phyloP scores from a whole-genome alignment of 2,113 vertebrate genomes.

The Columbina picui region DNA sequence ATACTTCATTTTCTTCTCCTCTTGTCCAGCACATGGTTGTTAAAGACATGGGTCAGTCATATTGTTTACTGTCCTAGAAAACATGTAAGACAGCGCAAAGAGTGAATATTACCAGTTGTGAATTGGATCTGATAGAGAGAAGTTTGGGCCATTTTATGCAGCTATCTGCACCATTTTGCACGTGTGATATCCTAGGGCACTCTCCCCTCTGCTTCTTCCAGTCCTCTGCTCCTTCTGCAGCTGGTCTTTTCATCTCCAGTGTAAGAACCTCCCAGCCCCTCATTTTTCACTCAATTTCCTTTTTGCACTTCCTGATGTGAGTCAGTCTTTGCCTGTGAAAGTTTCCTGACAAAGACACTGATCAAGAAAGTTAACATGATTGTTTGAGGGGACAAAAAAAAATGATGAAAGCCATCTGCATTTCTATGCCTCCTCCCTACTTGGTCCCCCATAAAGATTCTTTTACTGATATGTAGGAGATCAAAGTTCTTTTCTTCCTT shows the following conservation, averaged over 20 bases:
- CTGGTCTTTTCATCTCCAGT: not conserved
- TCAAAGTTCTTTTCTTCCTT: not conserved
- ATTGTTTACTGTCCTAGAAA: not conserved
- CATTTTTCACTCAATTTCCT: not conserved
- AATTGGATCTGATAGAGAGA: not conserved
- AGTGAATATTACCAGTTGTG: not conserved
- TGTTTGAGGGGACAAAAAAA: not conserved
- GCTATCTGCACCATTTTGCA: not conserved
- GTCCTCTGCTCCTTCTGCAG: not conserved
- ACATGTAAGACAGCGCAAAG: accelerated
- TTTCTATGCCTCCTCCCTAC: not conserved
- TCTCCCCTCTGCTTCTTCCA: not conserved
- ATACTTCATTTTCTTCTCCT: not conserved
- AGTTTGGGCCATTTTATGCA: not conserved
- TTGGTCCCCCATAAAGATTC: not conserved
- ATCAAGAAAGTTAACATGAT: not conserved
- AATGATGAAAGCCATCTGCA: not conserved
- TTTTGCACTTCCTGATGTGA: not conserved
- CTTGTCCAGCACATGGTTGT: not conserved
- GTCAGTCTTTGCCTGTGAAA: not conserved
- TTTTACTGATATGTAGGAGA: not conserved
- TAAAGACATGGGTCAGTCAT: not conserved
- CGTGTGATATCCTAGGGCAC: not conserved
- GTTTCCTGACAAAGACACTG: not conserved
- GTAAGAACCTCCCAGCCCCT: not conserved